A percentile compares a stretch with the other conserved stretches of the same genome.
Evolutionary conservation across 1,140 invertebrate species (phyloP).

Genomic region (Diorhabda sublineata): DNA sequence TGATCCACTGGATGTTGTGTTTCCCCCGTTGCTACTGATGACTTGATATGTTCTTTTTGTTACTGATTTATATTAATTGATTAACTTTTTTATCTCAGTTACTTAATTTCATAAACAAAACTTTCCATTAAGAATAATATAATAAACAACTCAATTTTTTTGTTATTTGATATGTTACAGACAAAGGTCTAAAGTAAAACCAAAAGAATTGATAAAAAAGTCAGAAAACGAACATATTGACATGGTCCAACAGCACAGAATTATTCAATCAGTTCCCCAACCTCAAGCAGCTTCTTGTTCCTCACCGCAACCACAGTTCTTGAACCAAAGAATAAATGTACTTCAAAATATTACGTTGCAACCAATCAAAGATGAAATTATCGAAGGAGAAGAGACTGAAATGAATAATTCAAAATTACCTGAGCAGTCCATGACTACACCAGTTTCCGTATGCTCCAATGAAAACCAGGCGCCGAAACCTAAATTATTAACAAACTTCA

Average conservation of each 20-base stretch:
- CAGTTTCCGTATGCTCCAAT: slow-evolving; percentile 19
- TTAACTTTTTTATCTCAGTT: no score
- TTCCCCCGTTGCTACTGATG: no score
- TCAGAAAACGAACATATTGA: slow-evolving; percentile 21
- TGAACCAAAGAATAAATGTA: slow-evolving; percentile 34
- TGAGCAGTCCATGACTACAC: slow-evolving; percentile 8
- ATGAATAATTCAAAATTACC: not conserved
- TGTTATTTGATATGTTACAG: slow-evolving; percentile 17
- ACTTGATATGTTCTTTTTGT: no score
- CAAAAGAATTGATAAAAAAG: slow-evolving; percentile 27
- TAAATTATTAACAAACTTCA: slow-evolving; percentile 25
- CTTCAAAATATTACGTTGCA: slow-evolving; percentile 36
- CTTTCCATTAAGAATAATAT: no score
- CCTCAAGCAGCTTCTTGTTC: not conserved
- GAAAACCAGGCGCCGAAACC: slow-evolving; percentile 33
- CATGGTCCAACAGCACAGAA: slow-evolving; percentile 9
- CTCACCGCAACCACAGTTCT: not conserved
- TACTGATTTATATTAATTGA: no score
- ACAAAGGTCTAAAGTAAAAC: slow-evolving; percentile 31
- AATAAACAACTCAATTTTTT: no score
- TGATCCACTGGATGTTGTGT: no score
- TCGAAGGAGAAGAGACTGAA: slow-evolving; percentile 12
- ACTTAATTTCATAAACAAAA: no score
- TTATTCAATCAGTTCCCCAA: slow-evolving; percentile 10
- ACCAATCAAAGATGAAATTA: slow-evolving; percentile 12